These are phyloP conservation scores for Drosophila cracens DNA, from an alignment of 2,888 invertebrate species.

Conservation along the genomic window DNA sequence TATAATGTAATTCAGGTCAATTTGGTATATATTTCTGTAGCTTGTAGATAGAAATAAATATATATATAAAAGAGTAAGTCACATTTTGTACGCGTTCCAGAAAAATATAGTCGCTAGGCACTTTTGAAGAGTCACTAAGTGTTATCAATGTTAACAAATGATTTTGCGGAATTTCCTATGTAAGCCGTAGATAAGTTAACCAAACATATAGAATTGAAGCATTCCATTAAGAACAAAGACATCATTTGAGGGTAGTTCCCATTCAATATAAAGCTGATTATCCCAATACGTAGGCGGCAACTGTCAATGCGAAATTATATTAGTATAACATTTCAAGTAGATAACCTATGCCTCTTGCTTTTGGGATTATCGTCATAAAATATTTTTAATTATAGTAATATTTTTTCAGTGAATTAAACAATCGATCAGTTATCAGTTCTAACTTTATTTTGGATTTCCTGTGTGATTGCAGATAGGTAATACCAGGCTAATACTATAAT, in stretches of 20 bases:
- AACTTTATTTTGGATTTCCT: conserved; percentile 49
- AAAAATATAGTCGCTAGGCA: background rate
- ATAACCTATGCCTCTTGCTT: background rate
- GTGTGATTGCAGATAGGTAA: conserved; percentile 36
- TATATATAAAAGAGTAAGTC: background rate
- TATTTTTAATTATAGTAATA: background rate
- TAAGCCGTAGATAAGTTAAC: background rate
- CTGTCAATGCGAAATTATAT: background rate
- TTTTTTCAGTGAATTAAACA: background rate
- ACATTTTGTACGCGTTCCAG: background rate
- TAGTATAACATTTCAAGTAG: background rate
- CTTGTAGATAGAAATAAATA: background rate
- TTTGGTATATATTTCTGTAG: background rate
- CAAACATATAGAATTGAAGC: too few species aligned
- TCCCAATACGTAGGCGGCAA: background rate
- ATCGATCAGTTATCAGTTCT: conserved; percentile 22
- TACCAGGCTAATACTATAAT: conserved; percentile 9
- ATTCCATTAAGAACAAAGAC: background rate
- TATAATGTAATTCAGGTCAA: too few species aligned
- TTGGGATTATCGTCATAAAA: background rate
- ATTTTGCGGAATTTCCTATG: background rate
- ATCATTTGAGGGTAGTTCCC: background rate
- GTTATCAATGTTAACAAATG: conserved; percentile 2
- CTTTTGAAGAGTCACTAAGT: background rate
- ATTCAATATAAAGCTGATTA: background rate